phyloP scores from a whole-genome alignment of 2,797 vertebrate species.

The Brotula barbata region DNA sequence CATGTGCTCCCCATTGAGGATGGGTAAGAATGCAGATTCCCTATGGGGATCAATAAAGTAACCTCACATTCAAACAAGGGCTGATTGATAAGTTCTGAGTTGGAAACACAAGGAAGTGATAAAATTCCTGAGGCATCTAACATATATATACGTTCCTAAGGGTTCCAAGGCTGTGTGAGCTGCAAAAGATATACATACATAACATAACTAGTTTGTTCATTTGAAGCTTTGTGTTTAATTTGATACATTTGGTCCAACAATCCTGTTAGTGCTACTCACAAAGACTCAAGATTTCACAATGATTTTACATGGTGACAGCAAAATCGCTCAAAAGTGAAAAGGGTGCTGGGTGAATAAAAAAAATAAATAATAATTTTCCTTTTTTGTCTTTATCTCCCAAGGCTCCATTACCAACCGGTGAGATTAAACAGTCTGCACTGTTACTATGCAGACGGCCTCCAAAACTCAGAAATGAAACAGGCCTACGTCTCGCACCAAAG shows the following conservation, averaged over 20 bases:
- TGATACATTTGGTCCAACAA: no score
- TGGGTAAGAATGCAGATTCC: no score
- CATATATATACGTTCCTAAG: no score
- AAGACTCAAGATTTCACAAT: neutral
- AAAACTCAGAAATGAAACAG: slow-evolving; percentile 37
- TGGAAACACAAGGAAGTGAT: neutral
- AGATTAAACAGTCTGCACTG: slow-evolving; percentile 13
- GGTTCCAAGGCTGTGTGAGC: slow-evolving; percentile 32
- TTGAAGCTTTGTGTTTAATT: no score
- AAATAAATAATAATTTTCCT: slow-evolving; percentile 9
- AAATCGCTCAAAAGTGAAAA: no score
- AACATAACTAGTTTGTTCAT: no score
- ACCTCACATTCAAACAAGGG: no score
- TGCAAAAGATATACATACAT: no score
- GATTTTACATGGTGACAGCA: neutral
- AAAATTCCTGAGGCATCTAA: no score
- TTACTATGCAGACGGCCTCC: slow-evolving; percentile 10
- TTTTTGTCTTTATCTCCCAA: slow-evolving; percentile 13
- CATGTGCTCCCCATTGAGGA: no score
- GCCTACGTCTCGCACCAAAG: slow-evolving; percentile 1
- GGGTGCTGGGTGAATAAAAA: neutral
- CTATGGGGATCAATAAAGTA: no score
- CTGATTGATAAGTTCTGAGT: neutral
- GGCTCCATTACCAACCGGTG: neutral
- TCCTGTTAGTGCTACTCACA: no score